Evolutionary conservation across 2,888 invertebrate genomes (phyloP), one percentile per base, ranked within the genome.

Genomic region (Tachina grossa): DNA sequence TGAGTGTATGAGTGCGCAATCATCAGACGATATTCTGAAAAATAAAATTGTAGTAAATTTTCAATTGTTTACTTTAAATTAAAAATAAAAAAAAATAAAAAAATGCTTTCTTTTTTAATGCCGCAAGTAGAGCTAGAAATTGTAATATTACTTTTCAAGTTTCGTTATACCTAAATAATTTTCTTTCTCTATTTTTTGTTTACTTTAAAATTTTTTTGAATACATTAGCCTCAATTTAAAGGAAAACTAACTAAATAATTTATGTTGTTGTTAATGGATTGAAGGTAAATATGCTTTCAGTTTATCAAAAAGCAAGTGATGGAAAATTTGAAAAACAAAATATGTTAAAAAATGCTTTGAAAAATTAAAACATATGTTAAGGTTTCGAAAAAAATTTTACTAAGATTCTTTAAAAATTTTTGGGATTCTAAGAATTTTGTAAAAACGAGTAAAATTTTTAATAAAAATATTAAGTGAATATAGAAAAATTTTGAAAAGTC

Each of bases 1-100:
- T 19, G 22, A 47, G 49, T 16, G 10, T 55, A 53, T 57, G 75
- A 71, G 19, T 71, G 61, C 39, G 22, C 55, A 22, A 22, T 53
- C 14, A 49, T 61, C 55, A 45, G 49, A 53, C 68, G 49, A 72
- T 75, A 55, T 75, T 69, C 16, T 51, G 31, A 45, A 49, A 9
- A 47, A 65, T 31, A 69, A 79, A 57, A 41, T 47, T 80, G 66
- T 68, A 45, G 75, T 68, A 45, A 66, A 75, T 68, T 53, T 69
- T 76, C 68, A 69, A 69, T 76, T 63, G 82, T 76, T 76, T 76
- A 76, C 69, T 76, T 63, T 55, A 69, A 31, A 31, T 31, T 11
- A 55, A 22, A 55, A 31, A 31, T 31, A 31, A 31, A n/a, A 53
- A n/a, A n/a, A n/a, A n/a, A n/a, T n/a, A n/a, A n/a, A 31, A 41